Percentiles rank a stretch among this genome's conserved stretches.
phyloP scores from a whole-genome alignment of 2,113 vertebrate species.

The Oenanthe oenanthe region DNA sequence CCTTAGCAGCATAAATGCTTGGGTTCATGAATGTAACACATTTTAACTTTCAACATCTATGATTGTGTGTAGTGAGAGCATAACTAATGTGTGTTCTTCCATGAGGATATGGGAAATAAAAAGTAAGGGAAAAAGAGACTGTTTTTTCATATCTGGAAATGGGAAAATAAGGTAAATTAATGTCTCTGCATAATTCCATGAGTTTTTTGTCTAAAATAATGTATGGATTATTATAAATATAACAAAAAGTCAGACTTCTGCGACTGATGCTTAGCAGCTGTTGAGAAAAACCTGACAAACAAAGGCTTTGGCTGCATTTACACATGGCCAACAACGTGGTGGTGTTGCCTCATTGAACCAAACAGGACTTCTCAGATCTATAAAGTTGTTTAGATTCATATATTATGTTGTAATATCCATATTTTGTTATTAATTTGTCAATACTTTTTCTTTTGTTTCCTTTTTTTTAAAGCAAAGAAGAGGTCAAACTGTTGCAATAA shows the following conservation, averaged over 20 bases:
- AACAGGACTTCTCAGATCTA: not conserved
- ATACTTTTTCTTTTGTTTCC: not conserved
- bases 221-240: slow-evolving; percentile 1
- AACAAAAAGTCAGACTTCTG: not conserved
- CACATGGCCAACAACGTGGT: not conserved
- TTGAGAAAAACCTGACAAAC: not conserved
- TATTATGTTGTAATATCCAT: not conserved
- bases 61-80: not conserved
- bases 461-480: not conserved
- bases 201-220: slow-evolving; percentile 21
- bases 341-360: not conserved
- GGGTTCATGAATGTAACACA: accelerated
- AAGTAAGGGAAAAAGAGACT: not conserved
- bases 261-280: not conserved
- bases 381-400: not conserved
- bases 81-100: not conserved
- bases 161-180: slow-evolving; percentile 5
- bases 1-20: not conserved
- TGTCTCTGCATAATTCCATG: not conserved
- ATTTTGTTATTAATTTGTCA: not conserved
- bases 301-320: not conserved
- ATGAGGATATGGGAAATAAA: not conserved
- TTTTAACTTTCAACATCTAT: not conserved
- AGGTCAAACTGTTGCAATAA: not conserved
- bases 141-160: not conserved